phyloP scores from a whole-genome alignment of 2,113 vertebrate genomes.

The Cynopterus brachyotis region DNA sequence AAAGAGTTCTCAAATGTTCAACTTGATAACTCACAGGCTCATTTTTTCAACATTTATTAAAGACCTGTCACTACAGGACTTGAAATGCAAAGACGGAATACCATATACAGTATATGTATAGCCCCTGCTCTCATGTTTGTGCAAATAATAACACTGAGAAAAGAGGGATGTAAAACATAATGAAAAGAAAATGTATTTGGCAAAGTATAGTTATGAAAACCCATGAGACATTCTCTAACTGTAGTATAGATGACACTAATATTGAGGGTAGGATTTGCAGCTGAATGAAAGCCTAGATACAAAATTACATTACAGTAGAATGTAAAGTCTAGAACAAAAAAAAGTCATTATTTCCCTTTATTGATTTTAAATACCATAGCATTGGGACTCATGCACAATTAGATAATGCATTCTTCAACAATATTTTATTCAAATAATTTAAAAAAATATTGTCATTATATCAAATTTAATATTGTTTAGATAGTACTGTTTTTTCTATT shows the following conservation, averaged over 20 bases:
- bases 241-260: rapidly evolving
- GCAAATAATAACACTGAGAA: neutral
- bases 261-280: neutral
- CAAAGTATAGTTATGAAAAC: neutral
- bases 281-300: neutral
- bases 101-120: too few relatives aligned
- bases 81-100: neutral
- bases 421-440: neutral
- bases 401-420: neutral
- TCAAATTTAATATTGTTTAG: neutral
- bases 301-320: neutral
- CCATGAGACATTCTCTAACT: neutral
- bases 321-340: neutral
- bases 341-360: neutral
- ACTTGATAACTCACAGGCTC: neutral
- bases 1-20: neutral
- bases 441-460: neutral
- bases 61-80: neutral
- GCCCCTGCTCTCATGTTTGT: neutral
- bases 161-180: neutral
- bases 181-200: neutral
- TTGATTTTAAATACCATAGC: neutral
- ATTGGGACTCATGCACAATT: neutral
- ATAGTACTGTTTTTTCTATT: neutral
- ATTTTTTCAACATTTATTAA: neutral